Evolutionary conservation across 2,113 vertebrate species (phyloP).

Genomic region (Boleophthalmus pectinirostris): DNA sequence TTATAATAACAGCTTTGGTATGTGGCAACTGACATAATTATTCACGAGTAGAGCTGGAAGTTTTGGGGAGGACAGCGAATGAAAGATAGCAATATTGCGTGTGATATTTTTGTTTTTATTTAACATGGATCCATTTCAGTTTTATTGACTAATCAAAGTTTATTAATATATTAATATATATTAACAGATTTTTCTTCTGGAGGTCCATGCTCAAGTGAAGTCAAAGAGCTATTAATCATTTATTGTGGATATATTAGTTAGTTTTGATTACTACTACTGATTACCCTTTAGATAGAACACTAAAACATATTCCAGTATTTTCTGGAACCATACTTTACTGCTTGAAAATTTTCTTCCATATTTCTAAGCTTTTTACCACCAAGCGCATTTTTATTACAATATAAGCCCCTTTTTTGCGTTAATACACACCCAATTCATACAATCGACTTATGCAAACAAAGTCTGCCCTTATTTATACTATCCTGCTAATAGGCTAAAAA

Average conservation of each 20-base stretch:
- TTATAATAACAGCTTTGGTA: too few relatives aligned
- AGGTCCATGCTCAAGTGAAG: not conserved
- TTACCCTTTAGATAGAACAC: too few relatives aligned
- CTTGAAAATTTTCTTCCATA: not conserved
- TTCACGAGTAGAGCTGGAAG: not conserved
- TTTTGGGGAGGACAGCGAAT: not conserved
- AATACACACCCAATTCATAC: not conserved
- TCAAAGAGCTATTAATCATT: not conserved
- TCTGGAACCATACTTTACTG: too few relatives aligned
- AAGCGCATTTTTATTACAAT: not conserved
- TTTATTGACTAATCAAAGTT: not conserved
- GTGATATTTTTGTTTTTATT: not conserved
- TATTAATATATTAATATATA: too few relatives aligned
- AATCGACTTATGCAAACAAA: not conserved
- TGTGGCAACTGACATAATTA: constrained; percentile 12
- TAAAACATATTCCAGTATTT: too few relatives aligned
- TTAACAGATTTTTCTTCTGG: not conserved
- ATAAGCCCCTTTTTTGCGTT: not conserved
- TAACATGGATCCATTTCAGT: not conserved
- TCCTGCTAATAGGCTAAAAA: not conserved
- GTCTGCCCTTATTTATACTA: not conserved
- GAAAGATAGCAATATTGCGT: not conserved
- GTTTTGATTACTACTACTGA: too few relatives aligned
- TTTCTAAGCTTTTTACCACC: too few relatives aligned
- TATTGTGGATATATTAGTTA: not conserved